A percentile compares a stretch with the other conserved stretches of the same genome.
These are phyloP conservation scores for Aix galericulata DNA, from an alignment of 2,113 vertebrate genomes.

Conservation along the genomic window DNA sequence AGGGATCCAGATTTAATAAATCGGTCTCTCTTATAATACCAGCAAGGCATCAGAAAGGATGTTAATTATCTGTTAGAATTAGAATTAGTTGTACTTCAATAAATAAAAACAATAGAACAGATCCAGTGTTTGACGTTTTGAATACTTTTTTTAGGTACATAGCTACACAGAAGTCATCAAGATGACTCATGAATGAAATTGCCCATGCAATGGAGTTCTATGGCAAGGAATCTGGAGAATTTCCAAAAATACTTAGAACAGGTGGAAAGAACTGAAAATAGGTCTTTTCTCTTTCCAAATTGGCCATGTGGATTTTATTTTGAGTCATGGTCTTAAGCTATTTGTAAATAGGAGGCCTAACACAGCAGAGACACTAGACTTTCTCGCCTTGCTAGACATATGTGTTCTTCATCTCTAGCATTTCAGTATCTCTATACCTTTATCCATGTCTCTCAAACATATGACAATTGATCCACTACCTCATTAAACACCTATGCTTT, in stretches of 20 bases:
- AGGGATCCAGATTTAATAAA: neutral
- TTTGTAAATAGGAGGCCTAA: neutral
- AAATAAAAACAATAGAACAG: neutral
- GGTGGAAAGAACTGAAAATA: neutral
- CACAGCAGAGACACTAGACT: neutral
- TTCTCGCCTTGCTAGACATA: neutral
- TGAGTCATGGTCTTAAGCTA: neutral
- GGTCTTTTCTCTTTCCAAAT: neutral
- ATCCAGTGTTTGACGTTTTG: neutral
- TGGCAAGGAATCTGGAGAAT: neutral
- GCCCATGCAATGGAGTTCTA: neutral
- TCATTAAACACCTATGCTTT: neutral
- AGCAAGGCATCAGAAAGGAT: neutral
- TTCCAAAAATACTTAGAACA: neutral
- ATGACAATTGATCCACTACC: neutral
- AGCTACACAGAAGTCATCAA: neutral
- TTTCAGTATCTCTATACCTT: neutral
- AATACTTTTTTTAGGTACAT: neutral
- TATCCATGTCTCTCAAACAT: neutral
- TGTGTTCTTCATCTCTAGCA: neutral
- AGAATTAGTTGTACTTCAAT: neutral
- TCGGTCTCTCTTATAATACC: neutral
- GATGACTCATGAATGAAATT: neutral
- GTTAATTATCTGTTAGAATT: neutral
- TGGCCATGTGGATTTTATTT: neutral